Evolutionary conservation across 2,113 vertebrate genomes (phyloP).

Genomic region (Scatophagus argus): DNA sequence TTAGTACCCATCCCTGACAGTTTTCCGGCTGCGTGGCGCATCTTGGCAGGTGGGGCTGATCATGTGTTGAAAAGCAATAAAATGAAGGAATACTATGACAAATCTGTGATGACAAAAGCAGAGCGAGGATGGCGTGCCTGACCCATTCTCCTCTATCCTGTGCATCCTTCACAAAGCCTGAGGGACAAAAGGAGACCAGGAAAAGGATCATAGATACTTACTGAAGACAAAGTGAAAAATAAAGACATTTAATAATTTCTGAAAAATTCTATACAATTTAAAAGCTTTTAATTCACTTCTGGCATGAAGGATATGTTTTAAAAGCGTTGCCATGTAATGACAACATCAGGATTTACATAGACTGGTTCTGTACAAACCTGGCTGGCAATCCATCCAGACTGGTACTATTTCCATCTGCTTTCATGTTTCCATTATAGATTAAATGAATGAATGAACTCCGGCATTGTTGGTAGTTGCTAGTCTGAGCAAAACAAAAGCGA

Average conservation of each 20-base stretch:
- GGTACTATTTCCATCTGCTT: too few relatives aligned
- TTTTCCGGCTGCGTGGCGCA: conserved; percentile 41
- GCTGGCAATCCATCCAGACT: too few relatives aligned
- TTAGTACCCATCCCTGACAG: conserved; percentile 28
- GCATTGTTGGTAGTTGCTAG: too few relatives aligned
- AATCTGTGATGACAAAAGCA: conserved; percentile 70
- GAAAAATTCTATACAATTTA: too few relatives aligned
- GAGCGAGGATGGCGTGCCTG: conserved; percentile 38
- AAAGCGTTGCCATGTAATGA: not conserved
- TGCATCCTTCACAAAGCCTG: conserved; percentile 15
- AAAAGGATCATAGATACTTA: not conserved
- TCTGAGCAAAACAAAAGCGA: too few relatives aligned
- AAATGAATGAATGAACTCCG: too few relatives aligned
- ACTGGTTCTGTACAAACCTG: too few relatives aligned
- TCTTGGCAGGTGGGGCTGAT: conserved; percentile 60
- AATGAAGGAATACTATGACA: conserved; percentile 42
- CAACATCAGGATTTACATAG: too few relatives aligned
- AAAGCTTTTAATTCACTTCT: not conserved
- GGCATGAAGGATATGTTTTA: not conserved
- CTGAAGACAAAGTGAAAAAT: not conserved
- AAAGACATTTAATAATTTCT: not conserved
- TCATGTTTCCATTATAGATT: too few relatives aligned
- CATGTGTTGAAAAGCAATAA: conserved; percentile 68
- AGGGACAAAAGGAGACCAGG: not conserved
- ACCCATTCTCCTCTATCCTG: conserved; percentile 18